Evolutionary conservation across 2,113 vertebrate species (phyloP).

Genomic region (Protobothrops mucrosquamatus): DNA sequence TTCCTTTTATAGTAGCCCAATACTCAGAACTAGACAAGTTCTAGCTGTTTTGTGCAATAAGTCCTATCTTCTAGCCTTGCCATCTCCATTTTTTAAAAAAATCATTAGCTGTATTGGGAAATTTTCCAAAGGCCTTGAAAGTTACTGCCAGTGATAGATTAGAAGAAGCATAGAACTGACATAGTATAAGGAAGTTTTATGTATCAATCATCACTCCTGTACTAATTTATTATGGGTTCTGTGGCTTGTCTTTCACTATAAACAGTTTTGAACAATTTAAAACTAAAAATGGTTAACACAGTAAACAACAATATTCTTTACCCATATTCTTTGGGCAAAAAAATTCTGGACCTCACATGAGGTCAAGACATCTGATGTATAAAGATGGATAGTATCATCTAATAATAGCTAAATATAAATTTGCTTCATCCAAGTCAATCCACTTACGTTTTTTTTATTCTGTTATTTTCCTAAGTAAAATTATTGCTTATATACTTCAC

Average conservation of each 20-base stretch:
- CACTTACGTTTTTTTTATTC: neutral
- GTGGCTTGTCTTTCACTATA: conserved; percentile 13
- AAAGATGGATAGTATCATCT: conserved; percentile 23
- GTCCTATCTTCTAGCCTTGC: neutral
- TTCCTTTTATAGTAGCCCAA: neutral
- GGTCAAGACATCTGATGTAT: conserved; percentile 11
- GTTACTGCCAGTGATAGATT: neutral
- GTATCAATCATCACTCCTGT: too few species aligned
- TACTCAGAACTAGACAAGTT: neutral
- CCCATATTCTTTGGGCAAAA: neutral
- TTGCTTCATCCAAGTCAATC: neutral
- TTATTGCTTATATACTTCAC: neutral
- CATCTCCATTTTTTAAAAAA: neutral
- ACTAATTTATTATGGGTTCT: neutral
- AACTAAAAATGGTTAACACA: conserved; percentile 23
- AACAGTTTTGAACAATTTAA: neutral
- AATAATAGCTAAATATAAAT: neutral
- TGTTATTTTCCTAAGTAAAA: conserved; percentile 1
- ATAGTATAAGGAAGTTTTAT: neutral
- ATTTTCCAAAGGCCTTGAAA: neutral
- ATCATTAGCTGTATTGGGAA: neutral
- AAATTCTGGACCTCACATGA: conserved; percentile 8
- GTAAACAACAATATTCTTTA: neutral
- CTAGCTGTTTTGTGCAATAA: neutral
- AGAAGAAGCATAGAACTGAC: neutral